Evolutionary conservation across 2,888 invertebrate genomes (phyloP).

Genomic region (Xestia xanthographa): DNA sequence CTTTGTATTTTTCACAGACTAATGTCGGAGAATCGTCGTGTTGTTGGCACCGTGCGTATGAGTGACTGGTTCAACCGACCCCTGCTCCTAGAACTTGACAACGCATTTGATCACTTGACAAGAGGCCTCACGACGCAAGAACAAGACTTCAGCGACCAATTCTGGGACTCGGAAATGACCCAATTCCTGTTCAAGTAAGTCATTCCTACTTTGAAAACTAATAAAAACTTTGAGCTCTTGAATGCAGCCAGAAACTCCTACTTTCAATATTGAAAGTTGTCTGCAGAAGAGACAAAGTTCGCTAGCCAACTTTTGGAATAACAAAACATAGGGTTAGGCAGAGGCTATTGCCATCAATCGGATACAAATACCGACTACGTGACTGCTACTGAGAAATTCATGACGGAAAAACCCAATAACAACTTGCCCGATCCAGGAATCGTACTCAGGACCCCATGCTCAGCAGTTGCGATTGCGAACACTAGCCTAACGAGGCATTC

Average conservation of each 20-base stretch:
- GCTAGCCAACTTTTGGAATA: neutral
- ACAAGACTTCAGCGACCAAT: constrained; percentile 94
- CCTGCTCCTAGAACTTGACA: constrained; percentile 91
- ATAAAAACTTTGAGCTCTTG: constrained; percentile 36
- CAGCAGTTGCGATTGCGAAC: neutral
- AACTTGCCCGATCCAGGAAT: too few species aligned
- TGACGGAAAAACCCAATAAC: too few species aligned
- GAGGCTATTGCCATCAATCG: too few species aligned
- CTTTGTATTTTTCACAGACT: constrained; percentile 82
- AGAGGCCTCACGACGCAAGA: constrained; percentile 95
- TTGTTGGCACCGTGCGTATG: constrained; percentile 90
- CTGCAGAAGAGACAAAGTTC: constrained; percentile 15
- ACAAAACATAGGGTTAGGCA: neutral
- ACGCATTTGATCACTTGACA: constrained; percentile 93
- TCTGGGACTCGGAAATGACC: constrained; percentile 93
- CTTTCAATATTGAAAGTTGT: constrained; percentile 11
- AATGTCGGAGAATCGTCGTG: constrained; percentile 90
- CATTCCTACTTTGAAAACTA: constrained; percentile 32
- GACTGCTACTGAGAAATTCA: too few species aligned
- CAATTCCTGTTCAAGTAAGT: constrained; percentile 86
- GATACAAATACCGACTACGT: too few species aligned
- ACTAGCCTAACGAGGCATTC: neutral
- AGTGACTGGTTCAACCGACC: constrained; percentile 94
- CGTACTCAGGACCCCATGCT: too few species aligned
- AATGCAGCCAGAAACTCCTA: constrained; percentile 2